Base-by-base conservation (phyloP, 2,113 vertebrate species). In the Tiliqua scincoides region DNA sequence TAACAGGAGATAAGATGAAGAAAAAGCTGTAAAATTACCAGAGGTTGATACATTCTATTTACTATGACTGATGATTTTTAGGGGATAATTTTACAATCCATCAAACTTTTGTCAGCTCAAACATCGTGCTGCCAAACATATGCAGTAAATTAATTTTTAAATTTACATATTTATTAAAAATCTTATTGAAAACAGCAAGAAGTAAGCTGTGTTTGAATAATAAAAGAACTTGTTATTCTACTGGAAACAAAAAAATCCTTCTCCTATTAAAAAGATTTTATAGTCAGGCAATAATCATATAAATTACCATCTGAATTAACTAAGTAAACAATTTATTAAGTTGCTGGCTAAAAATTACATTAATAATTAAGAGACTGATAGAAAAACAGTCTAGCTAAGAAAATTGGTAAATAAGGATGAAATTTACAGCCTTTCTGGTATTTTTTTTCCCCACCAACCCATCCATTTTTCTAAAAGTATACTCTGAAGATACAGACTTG, bases 121-220 rank as follows among this genome's bases (percentile, higher is more conserved):
- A 96, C 95, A 95, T 95, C 94, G 95, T 84, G 89, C 91, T 91
- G 95, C 91, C 94, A 95, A 96, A 95, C 78, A 48, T 92, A 96
- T 93, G 94, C 91, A 95, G 94, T 95, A 96, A 96, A 96, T 96
- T 95, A 96, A 96, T 97, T 96, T 96, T 92, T 84, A 93, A 93
- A 97, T 97, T 97, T 97, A 96, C 96, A 97, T 97, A 97, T 96
- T 97, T 97, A 96, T 97, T 96, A 97, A 97, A 96, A 95, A 93
- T 96, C 76, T 63, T 96, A 96, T 94, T 96, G 95, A 93, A 97
- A 96, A 93, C 95, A 96, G 95, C 95, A 95, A 94, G 94, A 96
- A 95, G 90, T 94, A 90, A 96, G 92, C 82, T 88, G 88, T 79
- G 94, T 96, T 95, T 95, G 96, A 97, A 96, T 96, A 95, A 96